Evolutionary conservation across 2,113 vertebrate species (phyloP), one percentile per base, ranked within the genome.

Genomic region (Numenius arquata): DNA sequence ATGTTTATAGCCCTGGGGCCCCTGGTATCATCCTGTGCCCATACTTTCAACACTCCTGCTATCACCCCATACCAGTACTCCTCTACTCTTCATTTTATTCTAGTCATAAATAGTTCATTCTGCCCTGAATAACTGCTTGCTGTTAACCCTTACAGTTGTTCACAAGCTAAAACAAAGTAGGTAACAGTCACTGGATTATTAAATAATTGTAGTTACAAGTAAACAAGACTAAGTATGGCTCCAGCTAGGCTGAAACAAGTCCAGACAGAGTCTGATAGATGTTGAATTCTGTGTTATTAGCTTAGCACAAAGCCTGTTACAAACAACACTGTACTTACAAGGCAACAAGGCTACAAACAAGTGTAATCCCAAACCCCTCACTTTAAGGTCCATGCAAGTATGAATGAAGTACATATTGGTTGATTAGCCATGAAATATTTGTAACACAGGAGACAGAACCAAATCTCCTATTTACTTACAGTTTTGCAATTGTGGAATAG

Each of bases 281-380:
- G 6, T n/a, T 67, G 56, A 79, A 22, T 34, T 58, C 70, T 70
- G 9, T 53, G 19, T 12, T 43, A 1, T 2, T 22, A 17, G 9
- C 9, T 45, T 36, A 32, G 53, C 11, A 19, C 30, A 70, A 88
- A 88, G 7, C 11, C 43, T 70, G 25, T 62, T 80, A 32, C 19
- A 66, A 83, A 47, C 20, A 58, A 1, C 36, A 23, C 11, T 2
- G 1, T 26, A 21, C 10, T 68, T 65, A 7, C 8, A 10, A 34
- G 16, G 8, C 36, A 58, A 3, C 38, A 72, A 15, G 34, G 15
- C 58, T 68, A 7, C 52, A n/a, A 61, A 17, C 11, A 16, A 36
- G 4, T 0, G 0, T 45, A 40, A 50, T 12, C 13, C 52, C 59
- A 72, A 82, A 63, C 40, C 21, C 16, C 5, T 50, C 0, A 0